These are phyloP conservation scores for Cairina moschata DNA, from an alignment of 2,113 vertebrate species.

Conservation along the genomic window DNA sequence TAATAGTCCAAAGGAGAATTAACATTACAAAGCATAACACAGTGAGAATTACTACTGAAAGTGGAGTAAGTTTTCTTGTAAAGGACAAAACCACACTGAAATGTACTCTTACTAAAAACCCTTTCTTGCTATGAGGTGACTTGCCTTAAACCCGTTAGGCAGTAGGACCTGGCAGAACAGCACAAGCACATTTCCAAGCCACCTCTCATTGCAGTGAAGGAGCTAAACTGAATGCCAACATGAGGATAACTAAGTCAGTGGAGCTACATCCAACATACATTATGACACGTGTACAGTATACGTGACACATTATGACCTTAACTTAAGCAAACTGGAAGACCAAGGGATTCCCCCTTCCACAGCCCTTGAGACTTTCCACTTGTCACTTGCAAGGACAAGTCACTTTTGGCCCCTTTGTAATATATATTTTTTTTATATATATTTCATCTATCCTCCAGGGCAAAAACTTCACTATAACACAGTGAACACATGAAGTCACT, in stretches of 20 bases:
- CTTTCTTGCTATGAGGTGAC: background rate
- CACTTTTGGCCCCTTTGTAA: background rate
- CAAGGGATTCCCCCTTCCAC: background rate
- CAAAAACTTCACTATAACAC: background rate
- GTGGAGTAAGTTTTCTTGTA: background rate
- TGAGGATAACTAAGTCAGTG: background rate
- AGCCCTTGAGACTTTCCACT: too few species aligned
- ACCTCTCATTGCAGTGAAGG: background rate
- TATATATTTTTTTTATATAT: background rate
- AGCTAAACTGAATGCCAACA: background rate
- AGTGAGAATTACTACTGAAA: background rate
- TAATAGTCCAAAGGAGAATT: background rate
- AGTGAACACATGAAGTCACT: background rate
- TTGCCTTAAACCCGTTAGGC: background rate
- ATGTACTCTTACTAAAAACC: background rate
- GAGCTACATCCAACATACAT: background rate
- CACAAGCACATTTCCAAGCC: background rate
- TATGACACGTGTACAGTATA: too few species aligned
- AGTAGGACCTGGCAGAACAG: background rate
- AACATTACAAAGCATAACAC: background rate
- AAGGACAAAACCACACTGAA: background rate
- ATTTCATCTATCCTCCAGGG: background rate
- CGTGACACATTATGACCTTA: background rate
- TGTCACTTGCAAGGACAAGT: too few species aligned
- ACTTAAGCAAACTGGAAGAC: background rate